Percentiles rank a stretch among this genome's conserved stretches.
Conservation (phyloP, 2,888 invertebrate genomes). For the Hedya salicella region DNA sequence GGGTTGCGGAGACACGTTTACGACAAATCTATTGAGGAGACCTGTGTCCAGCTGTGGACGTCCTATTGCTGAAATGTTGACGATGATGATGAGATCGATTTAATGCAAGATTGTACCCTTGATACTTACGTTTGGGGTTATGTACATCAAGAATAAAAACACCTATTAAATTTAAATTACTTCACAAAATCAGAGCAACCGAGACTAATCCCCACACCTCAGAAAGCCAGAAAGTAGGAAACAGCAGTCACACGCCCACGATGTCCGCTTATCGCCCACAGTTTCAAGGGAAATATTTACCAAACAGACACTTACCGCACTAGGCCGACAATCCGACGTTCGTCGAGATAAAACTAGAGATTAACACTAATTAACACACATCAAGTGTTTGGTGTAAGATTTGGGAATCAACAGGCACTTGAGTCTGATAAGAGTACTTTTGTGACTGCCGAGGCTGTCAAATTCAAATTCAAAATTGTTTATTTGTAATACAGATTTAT, state of each 20-base stretch:
- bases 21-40: no score
- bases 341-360: conserved; percentile 69
- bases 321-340: conserved; percentile 54
- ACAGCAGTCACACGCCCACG: conserved; percentile 58
- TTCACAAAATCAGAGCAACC: conserved; percentile 27
- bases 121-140: no score
- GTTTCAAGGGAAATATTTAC: conserved; percentile 78
- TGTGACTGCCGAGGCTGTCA: neutral
- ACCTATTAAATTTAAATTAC: conserved; percentile 10
- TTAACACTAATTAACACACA: conserved; percentile 75
- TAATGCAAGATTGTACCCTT: no score
- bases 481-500: neutral
- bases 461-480: neutral
- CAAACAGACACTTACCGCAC: conserved; percentile 67
- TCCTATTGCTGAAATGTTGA: no score
- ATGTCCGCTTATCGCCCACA: conserved; percentile 62
- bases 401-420: conserved; percentile 21
- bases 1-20: no score
- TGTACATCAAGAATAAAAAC: neutral
- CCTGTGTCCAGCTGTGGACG: no score
- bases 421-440: conserved; percentile 6
- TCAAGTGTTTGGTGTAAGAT: conserved; percentile 48
- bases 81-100: no score
- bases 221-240: conserved; percentile 45
- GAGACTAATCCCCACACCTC: conserved; percentile 59